Percentiles rank a stretch among this genome's conserved stretches.
Conservation (phyloP, 2,888 invertebrate species). For the Gortyna flavago region DNA sequence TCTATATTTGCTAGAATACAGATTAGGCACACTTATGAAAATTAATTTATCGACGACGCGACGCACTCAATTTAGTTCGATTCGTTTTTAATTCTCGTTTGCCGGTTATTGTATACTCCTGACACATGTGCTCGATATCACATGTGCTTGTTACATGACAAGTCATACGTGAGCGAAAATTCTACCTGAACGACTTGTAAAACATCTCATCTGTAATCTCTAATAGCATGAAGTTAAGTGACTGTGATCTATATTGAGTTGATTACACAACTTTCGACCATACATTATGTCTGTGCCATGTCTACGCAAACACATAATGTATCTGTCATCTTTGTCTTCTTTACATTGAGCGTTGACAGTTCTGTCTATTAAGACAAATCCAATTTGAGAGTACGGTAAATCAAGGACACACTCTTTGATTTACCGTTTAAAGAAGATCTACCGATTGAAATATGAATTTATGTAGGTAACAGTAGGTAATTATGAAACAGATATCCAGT, state of each 20-base stretch:
- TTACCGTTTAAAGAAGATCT: neutral
- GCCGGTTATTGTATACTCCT: neutral
- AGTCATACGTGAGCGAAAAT: neutral
- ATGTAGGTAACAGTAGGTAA: neutral
- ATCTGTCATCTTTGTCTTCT: conserved; percentile 7
- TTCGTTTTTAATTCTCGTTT: neutral
- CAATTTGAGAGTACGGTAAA: conserved; percentile 8
- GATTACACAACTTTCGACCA: conserved; percentile 52
- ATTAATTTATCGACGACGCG: neutral
- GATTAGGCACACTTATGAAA: neutral
- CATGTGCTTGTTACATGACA: neutral
- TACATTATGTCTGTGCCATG: conserved; percentile 23
- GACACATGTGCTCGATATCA: neutral
- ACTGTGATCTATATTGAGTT: conserved; percentile 32
- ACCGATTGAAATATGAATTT: no score
- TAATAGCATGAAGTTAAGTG: conserved; percentile 36
- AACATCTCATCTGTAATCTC: conserved; percentile 4
- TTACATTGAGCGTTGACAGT: conserved; percentile 23
- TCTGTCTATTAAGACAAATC: conserved; percentile 4
- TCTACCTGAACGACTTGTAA: neutral
- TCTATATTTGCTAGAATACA: neutral
- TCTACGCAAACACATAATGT: conserved; percentile 17
- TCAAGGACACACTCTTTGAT: neutral
- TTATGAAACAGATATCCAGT: neutral
- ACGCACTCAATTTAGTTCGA: neutral